Conservation (phyloP, 1,140 invertebrate genomes). For the Babylonia areolata region DNA sequence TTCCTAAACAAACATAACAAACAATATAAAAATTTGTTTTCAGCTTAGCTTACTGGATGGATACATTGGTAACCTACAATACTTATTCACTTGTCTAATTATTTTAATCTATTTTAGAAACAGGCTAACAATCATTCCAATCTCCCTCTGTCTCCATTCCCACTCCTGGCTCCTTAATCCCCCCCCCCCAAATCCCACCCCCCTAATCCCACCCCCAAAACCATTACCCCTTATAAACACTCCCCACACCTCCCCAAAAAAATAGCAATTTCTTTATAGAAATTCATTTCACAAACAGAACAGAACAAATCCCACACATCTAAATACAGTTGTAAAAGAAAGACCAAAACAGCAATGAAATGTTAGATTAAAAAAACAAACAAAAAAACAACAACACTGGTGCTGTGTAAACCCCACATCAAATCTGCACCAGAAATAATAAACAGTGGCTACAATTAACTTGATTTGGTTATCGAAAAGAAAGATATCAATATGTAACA, state of each 20-base stretch:
- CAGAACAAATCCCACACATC: too few relatives aligned
- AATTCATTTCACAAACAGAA: too few relatives aligned
- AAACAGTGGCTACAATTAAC: too few relatives aligned
- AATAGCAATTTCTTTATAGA: too few relatives aligned
- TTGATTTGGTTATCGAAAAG: background rate
- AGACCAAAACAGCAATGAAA: too few relatives aligned
- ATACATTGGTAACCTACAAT: background rate
- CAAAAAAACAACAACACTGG: background rate
- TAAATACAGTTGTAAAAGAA: too few relatives aligned
- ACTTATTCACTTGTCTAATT: background rate
- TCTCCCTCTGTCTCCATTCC: background rate
- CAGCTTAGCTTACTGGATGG: background rate
- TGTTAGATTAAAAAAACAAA: background rate
- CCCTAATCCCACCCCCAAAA: background rate
- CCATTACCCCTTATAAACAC: background rate
- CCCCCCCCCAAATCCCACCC: background rate
- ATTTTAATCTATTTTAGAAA: too few relatives aligned
- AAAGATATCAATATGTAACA: background rate
- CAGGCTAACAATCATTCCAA: too few relatives aligned
- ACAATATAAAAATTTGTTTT: background rate
- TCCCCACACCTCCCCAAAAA: too few relatives aligned
- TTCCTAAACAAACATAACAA: too few relatives aligned
- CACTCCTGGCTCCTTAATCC: background rate
- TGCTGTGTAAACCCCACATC: background rate
- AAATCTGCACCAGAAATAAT: too few relatives aligned